A percentile compares a stretch with the other conserved stretches of the same genome.
Conservation (phyloP, 2,797 vertebrate species). For the Hirundo rustica region DNA sequence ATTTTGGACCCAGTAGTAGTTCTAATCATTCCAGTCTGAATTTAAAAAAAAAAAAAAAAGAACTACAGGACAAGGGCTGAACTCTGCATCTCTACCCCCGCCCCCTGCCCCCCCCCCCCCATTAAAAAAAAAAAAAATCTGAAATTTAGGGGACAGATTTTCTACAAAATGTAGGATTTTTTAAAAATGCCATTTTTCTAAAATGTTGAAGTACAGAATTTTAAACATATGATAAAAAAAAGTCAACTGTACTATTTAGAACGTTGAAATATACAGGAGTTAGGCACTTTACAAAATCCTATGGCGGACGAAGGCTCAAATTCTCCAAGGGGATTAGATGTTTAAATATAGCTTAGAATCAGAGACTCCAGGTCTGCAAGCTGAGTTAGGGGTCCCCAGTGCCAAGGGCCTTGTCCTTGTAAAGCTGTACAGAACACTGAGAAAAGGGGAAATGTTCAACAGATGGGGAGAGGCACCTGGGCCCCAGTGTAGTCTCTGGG, state of each 20-base stretch:
- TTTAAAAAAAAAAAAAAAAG: not conserved
- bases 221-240: not conserved
- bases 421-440: not conserved
- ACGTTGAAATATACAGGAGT: not conserved
- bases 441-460: not conserved
- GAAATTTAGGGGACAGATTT: not conserved
- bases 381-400: not conserved
- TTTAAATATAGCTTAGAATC: slow-evolving; percentile 17
- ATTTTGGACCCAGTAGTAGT: not conserved
- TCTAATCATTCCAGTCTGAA: not conserved
- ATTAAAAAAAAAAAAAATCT: not conserved
- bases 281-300: not conserved
- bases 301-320: not conserved
- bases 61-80: not conserved
- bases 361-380: not conserved
- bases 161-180: not conserved
- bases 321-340: not conserved
- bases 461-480: not conserved
- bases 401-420: not conserved
- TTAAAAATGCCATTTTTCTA: not conserved
- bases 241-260: not conserved
- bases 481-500: not conserved
- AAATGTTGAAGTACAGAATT: not conserved
- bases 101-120: accelerated
- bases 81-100: not conserved